These are phyloP conservation scores for Spatulosminthurus flaviceps DNA, from an alignment of 2,888 invertebrate genomes.

Conservation along the genomic window DNA sequence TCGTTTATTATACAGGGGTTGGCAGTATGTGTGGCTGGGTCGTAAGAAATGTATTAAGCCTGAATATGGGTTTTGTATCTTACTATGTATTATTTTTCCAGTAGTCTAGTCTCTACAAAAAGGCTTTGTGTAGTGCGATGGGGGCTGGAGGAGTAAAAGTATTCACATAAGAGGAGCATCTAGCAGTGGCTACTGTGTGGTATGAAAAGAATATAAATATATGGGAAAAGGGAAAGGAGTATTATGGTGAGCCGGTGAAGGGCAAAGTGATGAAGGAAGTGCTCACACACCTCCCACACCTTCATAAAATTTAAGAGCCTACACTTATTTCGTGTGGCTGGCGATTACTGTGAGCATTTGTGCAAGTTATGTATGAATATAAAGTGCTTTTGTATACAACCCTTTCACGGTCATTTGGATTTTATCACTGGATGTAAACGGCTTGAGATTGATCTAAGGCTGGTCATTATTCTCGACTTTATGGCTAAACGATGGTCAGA, in stretches of 20 bases:
- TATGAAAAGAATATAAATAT: no score
- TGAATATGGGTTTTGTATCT: no score
- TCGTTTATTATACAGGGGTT: slow-evolving; percentile 36
- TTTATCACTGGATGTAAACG: slow-evolving; percentile 31
- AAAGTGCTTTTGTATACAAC: neutral
- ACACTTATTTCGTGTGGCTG: slow-evolving; percentile 4
- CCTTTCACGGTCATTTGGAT: slow-evolving; percentile 26
- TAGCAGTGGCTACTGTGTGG: no score
- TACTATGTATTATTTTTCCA: no score
- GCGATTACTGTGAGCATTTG: neutral
- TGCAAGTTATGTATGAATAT: slow-evolving; percentile 14
- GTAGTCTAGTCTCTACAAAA: no score
- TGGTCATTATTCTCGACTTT: slow-evolving; percentile 21
- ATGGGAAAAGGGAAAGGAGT: no score
- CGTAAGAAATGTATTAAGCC: neutral
- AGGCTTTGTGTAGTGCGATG: no score
- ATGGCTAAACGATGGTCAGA: neutral
- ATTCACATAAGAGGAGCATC: no score
- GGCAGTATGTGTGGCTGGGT: neutral
- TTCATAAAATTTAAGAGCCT: slow-evolving; percentile 18
- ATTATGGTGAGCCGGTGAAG: no score
- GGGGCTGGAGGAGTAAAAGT: no score
- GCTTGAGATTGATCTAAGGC: slow-evolving; percentile 22
- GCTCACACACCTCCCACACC: slow-evolving; percentile 18
- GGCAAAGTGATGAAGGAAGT: neutral